phyloP scores from a whole-genome alignment of 2,113 vertebrate genomes.

The Gallinago undulata region DNA sequence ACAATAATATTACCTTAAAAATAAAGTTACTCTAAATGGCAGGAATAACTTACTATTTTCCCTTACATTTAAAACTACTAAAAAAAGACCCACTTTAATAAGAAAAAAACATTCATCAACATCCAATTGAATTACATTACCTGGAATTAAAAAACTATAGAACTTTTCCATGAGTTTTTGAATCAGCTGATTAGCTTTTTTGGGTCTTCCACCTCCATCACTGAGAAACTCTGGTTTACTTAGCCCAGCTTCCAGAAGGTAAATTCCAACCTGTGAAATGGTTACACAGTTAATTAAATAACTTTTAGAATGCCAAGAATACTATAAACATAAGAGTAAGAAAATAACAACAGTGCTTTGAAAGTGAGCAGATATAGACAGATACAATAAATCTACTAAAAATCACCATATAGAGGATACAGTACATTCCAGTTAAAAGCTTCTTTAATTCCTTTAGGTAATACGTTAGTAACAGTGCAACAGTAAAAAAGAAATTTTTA shows the following conservation, averaged over 20 bases:
- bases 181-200: conserved; percentile 90
- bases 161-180: conserved; percentile 94
- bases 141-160: conserved; percentile 89
- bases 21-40: not conserved
- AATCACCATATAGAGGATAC: not conserved
- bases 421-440: not conserved
- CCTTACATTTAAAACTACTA: not conserved
- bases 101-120: not conserved
- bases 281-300: conserved; percentile 18
- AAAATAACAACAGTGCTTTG: not conserved
- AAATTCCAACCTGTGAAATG: conserved; percentile 85
- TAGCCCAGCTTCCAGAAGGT: conserved; percentile 87
- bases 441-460: not conserved
- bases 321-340: not conserved
- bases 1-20: not conserved
- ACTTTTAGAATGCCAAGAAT: not conserved
- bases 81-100: not conserved
- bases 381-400: not conserved
- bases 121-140: conserved; percentile 62
- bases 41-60: not conserved
- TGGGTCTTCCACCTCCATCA: conserved; percentile 88
- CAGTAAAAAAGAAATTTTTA: not conserved
- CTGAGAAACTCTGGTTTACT: conserved; percentile 90
- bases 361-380: not conserved
- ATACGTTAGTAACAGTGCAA: not conserved